Percentiles rank a stretch among this genome's conserved stretches.
Evolutionary conservation across 2,113 vertebrate genomes (phyloP).

Genomic region (Scomber japonicus): DNA sequence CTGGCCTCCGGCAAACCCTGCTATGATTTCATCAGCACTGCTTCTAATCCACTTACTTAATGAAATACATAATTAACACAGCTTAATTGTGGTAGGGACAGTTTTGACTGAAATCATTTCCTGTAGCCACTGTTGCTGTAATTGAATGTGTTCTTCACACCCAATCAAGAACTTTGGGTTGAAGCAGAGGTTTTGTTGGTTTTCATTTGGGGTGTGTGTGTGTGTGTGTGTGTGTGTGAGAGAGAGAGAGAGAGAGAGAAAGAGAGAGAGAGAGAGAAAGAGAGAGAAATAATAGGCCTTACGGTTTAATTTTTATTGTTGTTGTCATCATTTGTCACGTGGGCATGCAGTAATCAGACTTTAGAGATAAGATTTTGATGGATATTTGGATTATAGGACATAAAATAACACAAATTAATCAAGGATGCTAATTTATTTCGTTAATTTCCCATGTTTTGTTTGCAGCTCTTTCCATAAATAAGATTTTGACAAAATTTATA

Average conservation of each 20-base stretch:
- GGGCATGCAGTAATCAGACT: background rate
- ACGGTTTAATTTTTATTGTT: conserved; percentile 4
- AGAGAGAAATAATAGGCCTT: background rate
- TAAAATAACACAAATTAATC: background rate
- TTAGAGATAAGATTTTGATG: conserved; percentile 2
- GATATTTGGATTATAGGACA: background rate
- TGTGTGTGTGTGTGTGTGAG: too few relatives aligned
- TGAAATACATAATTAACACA: conserved; percentile 99
- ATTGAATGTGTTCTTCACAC: conserved; percentile 96
- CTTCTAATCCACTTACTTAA: conserved; percentile 98
- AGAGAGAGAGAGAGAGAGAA: too few relatives aligned
- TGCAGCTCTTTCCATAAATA: background rate
- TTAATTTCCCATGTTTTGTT: background rate
- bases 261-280: too few relatives aligned
- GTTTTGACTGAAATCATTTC: conserved; percentile 99
- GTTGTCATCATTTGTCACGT: background rate
- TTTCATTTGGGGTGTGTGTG: conserved; percentile 33
- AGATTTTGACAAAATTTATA: background rate
- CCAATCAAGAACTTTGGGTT: conserved; percentile 90
- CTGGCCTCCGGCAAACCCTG: conserved; percentile 77
- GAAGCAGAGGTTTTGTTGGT: conserved; percentile 87
- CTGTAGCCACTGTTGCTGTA: conserved; percentile 94
- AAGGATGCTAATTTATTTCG: background rate
- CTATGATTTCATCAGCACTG: conserved; percentile 94
- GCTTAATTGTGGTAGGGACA: conserved; percentile 97